Conservation (phyloP, 2,888 invertebrate genomes). For the Cristatella mucedo region DNA sequence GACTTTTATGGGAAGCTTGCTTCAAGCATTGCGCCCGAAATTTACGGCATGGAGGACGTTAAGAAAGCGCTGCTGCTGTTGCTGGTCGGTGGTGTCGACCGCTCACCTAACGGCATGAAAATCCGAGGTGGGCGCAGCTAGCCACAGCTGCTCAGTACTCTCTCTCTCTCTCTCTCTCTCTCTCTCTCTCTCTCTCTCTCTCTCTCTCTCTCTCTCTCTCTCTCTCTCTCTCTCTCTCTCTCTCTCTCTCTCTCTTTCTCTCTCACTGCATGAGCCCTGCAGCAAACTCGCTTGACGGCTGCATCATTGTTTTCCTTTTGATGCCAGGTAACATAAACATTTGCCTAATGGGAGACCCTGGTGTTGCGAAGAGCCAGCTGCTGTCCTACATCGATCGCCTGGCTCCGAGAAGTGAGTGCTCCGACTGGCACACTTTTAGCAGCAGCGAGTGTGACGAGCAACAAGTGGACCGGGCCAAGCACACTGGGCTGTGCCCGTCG, state of each 20-base stretch:
- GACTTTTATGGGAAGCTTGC: slow-evolving; percentile 86
- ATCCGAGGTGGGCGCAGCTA: slow-evolving; percentile 54
- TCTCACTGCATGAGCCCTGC: too few species aligned
- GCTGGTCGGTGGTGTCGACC: slow-evolving; percentile 60
- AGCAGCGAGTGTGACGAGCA: too few species aligned
- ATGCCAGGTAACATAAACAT: slow-evolving; percentile 61
- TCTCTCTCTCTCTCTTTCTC: too few species aligned
- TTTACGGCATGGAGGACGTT: slow-evolving; percentile 92
- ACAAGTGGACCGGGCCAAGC: too few species aligned
- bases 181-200: neutral
- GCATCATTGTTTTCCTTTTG: too few species aligned
- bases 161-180: neutral
- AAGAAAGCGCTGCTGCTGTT: slow-evolving; percentile 86
- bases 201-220: neutral
- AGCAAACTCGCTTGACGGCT: too few species aligned
- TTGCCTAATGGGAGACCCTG: slow-evolving; percentile 98
- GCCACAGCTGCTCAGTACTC: neutral
- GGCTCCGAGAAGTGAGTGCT: slow-evolving; percentile 58
- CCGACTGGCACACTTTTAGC: too few species aligned
- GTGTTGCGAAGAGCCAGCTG: slow-evolving; percentile 95
- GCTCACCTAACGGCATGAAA: slow-evolving; percentile 81
- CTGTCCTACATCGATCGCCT: slow-evolving; percentile 82
- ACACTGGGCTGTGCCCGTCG: too few species aligned
- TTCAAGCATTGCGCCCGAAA: slow-evolving; percentile 86
- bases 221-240: too few species aligned